Percentiles rank a stretch among this genome's conserved stretches.
phyloP scores from a whole-genome alignment of 1,140 invertebrate genomes.

The Bacillus rossius region DNA sequence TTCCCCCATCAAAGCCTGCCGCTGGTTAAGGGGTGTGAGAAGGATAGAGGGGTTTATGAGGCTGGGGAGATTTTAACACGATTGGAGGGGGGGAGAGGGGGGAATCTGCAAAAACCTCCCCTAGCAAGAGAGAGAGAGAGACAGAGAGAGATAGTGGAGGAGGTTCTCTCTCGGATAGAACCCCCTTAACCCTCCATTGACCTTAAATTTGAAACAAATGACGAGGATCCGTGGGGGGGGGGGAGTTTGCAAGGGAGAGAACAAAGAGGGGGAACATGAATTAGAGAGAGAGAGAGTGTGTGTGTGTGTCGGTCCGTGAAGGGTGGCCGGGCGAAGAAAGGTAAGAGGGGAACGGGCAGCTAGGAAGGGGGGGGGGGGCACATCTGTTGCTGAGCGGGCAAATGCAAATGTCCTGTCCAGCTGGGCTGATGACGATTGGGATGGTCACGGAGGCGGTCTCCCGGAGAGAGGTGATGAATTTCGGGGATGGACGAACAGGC shows the following conservation, averaged over 20 bases:
- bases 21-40: too few species aligned
- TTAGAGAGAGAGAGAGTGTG: too few species aligned
- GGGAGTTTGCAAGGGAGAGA: too few species aligned
- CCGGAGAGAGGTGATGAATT: conserved; percentile 6
- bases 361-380: background rate
- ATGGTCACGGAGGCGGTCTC: background rate
- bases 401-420: conserved; percentile 11
- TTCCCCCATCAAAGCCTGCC: too few species aligned
- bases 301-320: too few species aligned
- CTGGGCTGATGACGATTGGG: conserved; percentile 6
- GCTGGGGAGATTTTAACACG: too few species aligned
- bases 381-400: conserved; percentile 9
- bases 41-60: too few species aligned
- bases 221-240: background rate
- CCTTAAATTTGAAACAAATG: conserved; percentile 20
- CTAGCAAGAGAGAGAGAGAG: too few species aligned
- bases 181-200: conserved; percentile 18
- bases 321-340: background rate
- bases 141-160: too few species aligned
- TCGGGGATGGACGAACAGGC: too few species aligned
- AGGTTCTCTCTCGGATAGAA: conserved; percentile 8
- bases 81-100: background rate
- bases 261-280: too few species aligned
- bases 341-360: background rate
- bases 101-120: background rate